Base-by-base conservation (phyloP, 2,113 vertebrate genomes). In the Chrysemys picta region DNA sequence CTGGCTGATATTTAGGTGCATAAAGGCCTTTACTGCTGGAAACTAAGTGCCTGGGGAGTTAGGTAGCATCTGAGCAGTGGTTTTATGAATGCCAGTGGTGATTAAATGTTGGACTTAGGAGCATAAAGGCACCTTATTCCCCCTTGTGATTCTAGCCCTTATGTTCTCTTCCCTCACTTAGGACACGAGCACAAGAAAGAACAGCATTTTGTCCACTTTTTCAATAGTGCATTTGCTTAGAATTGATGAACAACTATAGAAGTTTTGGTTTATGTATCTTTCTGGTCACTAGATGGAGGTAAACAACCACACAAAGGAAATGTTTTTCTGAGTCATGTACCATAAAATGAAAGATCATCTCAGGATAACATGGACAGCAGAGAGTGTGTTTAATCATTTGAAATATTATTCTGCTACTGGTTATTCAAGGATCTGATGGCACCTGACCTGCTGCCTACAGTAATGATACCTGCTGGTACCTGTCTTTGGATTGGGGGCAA, bases 211-310 rank as follows among this genome's bases (percentile, higher is more conserved):
- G n/a, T n/a, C 65, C 24, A 59, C 85, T 86, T 69, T 24, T 47
- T 0, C 27, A 75, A 52, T 4, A 49, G 16, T 3, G 59, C 45
- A 82, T 91, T 93, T 82, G 75, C 53, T 54, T 54, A 54, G 53
- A 54, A 54, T 22, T 54, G 53, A 54, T 54, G 19, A 54, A 54
- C 53, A 21, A 54, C 21, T 62, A 56, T 35, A 45, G 19, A 8
- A 35, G 50, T 50, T 27, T 62, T 84, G 75, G 85, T 84, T 87
- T 83, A 50, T 93, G 25, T 88, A 85, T 49, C 9, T 90, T 91
- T 95, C 42, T 86, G 14, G 56, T 87, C 97, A 92, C 94, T 97
- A 97, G 97, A 89, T 97, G 97, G 97, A 93, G 91, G 42, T 82
- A 97, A 94, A 94, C 59, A 94, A 88, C 96, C 88, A 57, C 56